These are phyloP conservation scores for Furcifer pardalis DNA, from an alignment of 2,797 vertebrate genomes.

Conservation along the genomic window DNA sequence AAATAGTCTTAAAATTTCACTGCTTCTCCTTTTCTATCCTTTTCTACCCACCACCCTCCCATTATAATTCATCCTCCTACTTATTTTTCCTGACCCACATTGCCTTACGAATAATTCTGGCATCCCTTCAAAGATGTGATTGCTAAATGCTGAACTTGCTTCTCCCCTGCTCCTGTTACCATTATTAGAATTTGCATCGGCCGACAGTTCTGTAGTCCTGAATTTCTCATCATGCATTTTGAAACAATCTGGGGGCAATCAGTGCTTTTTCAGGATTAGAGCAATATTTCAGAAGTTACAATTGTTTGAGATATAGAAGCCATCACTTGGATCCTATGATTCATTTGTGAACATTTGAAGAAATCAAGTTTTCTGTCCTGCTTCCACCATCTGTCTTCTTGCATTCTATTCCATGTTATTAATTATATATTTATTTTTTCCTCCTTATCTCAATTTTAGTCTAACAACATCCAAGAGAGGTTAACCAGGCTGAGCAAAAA, in stretches of 20 bases:
- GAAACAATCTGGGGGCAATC: neutral
- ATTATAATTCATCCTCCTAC: constrained; percentile 63
- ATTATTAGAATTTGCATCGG: constrained; percentile 48
- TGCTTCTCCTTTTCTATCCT: constrained; percentile 49
- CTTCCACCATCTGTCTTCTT: too few relatives aligned
- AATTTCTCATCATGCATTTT: constrained; percentile 34
- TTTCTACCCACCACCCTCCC: constrained; percentile 36
- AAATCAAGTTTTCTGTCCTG: too few relatives aligned
- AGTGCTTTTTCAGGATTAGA: constrained; percentile 5
- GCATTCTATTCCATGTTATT: too few relatives aligned
- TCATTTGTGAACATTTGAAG: too few relatives aligned
- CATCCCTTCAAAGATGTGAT: constrained; percentile 45
- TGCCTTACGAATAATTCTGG: constrained; percentile 59
- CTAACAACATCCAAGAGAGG: neutral
- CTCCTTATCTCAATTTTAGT: neutral
- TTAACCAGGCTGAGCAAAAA: neutral
- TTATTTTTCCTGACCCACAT: constrained; percentile 47
- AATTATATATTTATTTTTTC: too few relatives aligned
- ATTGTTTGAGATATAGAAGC: neutral
- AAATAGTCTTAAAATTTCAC: constrained; percentile 43
- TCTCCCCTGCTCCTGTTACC: constrained; percentile 53
- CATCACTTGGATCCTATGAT: too few relatives aligned
- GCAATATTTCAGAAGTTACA: neutral
- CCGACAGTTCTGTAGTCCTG: constrained; percentile 28
- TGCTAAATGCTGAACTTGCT: constrained; percentile 45